Percentiles rank a stretch among this genome's conserved stretches.
Evolutionary conservation across 2,797 vertebrate species (phyloP).

Genomic region (Oreochromis grahami): DNA sequence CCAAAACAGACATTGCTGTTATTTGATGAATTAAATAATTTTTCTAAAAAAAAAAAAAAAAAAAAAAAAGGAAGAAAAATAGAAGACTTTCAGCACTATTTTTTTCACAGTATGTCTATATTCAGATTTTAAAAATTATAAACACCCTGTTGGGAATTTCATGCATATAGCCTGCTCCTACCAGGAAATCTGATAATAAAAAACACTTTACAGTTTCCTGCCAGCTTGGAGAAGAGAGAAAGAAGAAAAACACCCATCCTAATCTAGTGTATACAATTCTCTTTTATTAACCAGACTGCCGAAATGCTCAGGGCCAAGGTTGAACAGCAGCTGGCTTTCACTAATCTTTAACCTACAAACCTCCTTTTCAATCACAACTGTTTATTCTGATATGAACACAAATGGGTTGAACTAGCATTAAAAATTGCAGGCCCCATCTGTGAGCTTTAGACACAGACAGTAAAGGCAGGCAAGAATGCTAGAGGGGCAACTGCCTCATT

Average conservation of each 20-base stretch:
- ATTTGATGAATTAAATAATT: neutral
- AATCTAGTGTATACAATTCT: constrained; percentile 10
- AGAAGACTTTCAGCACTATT: neutral
- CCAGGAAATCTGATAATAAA: neutral
- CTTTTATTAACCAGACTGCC: constrained; percentile 38
- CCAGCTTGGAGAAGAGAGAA: neutral
- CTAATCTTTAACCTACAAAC: constrained; percentile 75
- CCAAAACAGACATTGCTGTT: neutral
- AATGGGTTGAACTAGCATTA: constrained; percentile 5
- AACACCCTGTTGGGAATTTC: neutral
- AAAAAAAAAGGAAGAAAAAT: neutral
- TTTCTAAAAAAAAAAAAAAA: too few relatives aligned
- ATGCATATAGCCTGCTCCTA: neutral
- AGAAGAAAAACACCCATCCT: neutral
- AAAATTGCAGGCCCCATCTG: neutral
- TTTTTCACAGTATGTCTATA: neutral
- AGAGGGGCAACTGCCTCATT: neutral
- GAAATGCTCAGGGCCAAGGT: constrained; percentile 43
- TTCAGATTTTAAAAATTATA: neutral
- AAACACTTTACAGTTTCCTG: neutral
- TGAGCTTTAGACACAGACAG: neutral
- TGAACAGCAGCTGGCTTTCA: constrained; percentile 62
- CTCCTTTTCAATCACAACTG: constrained; percentile 50
- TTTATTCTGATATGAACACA: constrained; percentile 31
- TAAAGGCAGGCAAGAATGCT: neutral